phyloP scores from a whole-genome alignment of 2,113 vertebrate genomes.

The Eidolon helvum region DNA sequence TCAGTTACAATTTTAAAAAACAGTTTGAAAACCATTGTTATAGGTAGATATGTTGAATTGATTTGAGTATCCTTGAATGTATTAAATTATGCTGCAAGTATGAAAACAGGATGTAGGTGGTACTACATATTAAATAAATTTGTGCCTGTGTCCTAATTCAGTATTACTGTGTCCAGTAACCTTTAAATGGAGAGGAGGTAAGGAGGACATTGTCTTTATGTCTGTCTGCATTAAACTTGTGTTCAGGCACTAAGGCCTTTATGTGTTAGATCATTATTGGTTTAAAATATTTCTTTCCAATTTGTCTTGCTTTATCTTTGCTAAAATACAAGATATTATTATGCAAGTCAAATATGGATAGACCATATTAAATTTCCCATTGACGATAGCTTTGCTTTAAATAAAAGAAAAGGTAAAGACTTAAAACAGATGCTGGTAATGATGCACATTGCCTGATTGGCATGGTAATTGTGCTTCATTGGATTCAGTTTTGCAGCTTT shows the following conservation, averaged over 20 bases:
- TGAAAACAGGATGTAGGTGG: slow-evolving; percentile 15
- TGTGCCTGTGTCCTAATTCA: neutral
- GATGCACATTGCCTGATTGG: no score
- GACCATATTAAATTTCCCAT: neutral
- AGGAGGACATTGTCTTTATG: neutral
- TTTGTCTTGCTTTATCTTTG: slow-evolving; percentile 23
- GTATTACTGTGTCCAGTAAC: slow-evolving; percentile 29
- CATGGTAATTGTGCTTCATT: neutral
- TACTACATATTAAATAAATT: slow-evolving; percentile 30
- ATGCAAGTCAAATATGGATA: neutral
- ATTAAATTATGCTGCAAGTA: neutral
- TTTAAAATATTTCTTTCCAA: slow-evolving; percentile 17
- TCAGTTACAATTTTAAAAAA: neutral
- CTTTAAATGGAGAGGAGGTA: slow-evolving; percentile 35
- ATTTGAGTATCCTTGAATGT: neutral
- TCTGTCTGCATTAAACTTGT: slow-evolving; percentile 35
- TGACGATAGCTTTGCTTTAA: neutral
- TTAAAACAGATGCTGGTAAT: neutral
- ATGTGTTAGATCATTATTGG: neutral
- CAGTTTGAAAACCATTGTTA: slow-evolving; percentile 41
- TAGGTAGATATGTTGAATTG: neutral
- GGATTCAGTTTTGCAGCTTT: neutral
- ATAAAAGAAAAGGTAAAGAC: neutral
- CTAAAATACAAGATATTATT: slow-evolving; percentile 10
- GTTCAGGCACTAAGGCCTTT: neutral